Evolutionary conservation across 2,113 vertebrate species (phyloP), one percentile per base, ranked within the genome.

Genomic region (Sakesphorus luctuosus): DNA sequence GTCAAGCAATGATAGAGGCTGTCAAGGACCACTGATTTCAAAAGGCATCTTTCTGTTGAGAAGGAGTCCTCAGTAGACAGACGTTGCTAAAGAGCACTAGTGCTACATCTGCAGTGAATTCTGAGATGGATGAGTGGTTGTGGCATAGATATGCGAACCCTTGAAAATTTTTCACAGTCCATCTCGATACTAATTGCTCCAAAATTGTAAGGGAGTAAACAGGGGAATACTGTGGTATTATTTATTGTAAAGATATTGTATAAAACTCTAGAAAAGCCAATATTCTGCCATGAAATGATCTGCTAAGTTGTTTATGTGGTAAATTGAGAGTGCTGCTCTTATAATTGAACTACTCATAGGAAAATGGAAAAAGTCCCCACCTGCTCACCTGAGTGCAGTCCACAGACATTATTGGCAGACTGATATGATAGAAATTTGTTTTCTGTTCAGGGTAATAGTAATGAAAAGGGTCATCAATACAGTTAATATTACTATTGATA

Each of bases 401-500:
- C 59, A 79, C 47, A 93, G 38, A 77, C 75, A 77, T 10, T 89
- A 83, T 69, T 84, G 84, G 16, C 44, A 80, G 71, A 21, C 77
- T 94, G 53, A 59, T 91, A 50, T 59, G 24, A 35, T 66, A 66
- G 61, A 89, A 74, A 76, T 90, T 28, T 84, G 36, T 84, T 89
- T 93, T 93, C 63, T 96, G 76, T 36, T 92, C 91, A 88, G 66
- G 72, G 52, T 88, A 59, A 53, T 77, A 82, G 87, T 87, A 84
- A 81, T 76, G 83, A 96, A 95, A 93, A 79, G 55, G 72, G 44
- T 76, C 72, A 85, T 96, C 87, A 90, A 65, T 95, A 85, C 67
- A 72, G 31, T 31, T 94, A 81, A 94, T 97, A 92, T 69, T 82
- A 72, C 46, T 95, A 93, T 95, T 96, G 96, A 96, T 94, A 96